phyloP scores from a whole-genome alignment of 2,797 vertebrate genomes.

The Moxostoma hubbsi region DNA sequence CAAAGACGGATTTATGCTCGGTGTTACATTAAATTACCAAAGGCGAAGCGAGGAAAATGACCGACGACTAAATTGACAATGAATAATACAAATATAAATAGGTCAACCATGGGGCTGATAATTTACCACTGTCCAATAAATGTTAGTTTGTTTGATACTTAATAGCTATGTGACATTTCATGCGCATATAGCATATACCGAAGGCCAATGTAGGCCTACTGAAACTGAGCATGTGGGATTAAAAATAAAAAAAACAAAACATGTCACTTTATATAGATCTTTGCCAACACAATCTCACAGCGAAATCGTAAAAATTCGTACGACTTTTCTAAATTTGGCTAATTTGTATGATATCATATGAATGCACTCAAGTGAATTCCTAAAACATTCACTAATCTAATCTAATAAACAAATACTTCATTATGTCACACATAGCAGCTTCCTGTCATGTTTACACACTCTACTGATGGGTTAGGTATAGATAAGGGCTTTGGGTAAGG shows the following conservation, averaged over 20 bases:
- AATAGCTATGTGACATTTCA: conserved; percentile 15
- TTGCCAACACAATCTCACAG: background rate
- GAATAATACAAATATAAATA: conserved; percentile 71
- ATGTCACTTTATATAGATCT: conserved; percentile 6
- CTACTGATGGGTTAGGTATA: too few relatives aligned
- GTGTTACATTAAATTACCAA: conserved; percentile 26
- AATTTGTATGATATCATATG: too few relatives aligned
- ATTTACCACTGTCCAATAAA: conserved; percentile 16
- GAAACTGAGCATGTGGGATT: background rate
- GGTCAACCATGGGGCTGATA: background rate
- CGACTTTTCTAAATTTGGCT: too few relatives aligned
- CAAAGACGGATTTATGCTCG: conserved; percentile 77
- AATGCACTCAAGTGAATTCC: too few relatives aligned
- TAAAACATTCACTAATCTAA: too few relatives aligned
- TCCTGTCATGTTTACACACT: too few relatives aligned
- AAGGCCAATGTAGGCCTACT: background rate
- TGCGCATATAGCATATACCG: background rate
- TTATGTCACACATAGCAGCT: too few relatives aligned
- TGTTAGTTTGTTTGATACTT: background rate
- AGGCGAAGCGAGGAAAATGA: conserved; percentile 30
- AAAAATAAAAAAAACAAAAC: background rate
- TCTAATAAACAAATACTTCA: too few relatives aligned
- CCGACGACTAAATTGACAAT: conserved; percentile 12
- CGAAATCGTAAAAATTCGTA: too few relatives aligned
- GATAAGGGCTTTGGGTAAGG: too few relatives aligned